Conservation (phyloP, 2,797 vertebrate genomes). For the Tympanoctomys barrerae region DNA sequence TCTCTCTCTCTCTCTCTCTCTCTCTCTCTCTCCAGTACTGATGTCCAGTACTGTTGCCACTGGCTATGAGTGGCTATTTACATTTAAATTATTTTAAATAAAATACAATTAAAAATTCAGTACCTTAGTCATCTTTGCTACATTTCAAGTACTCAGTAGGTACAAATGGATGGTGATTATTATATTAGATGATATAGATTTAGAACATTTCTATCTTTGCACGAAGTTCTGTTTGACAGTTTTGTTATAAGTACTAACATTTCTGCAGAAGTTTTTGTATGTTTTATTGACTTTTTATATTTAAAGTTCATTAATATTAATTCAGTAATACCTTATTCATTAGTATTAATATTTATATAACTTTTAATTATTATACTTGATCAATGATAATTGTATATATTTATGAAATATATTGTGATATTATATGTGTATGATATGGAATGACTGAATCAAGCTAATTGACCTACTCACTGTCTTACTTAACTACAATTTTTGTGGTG, state of each 20-base stretch:
- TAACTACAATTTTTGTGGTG: background rate
- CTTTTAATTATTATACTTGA: background rate
- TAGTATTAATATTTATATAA: background rate
- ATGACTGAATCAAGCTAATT: background rate
- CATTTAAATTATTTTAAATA: slow-evolving; percentile 48
- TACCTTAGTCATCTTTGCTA: background rate
- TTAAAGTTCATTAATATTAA: background rate
- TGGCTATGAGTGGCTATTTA: background rate
- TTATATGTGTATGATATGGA: background rate
- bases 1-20: too few species aligned
- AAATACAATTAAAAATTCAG: background rate
- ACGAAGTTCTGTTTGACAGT: slow-evolving; percentile 5
- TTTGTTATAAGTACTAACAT: background rate
- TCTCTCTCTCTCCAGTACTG: background rate
- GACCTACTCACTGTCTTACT: background rate
- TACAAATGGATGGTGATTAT: background rate
- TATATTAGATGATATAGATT: background rate
- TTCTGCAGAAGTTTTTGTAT: background rate
- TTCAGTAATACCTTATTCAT: background rate
- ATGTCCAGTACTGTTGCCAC: background rate
- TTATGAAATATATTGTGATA: background rate
- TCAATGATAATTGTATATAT: background rate
- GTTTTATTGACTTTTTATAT: background rate
- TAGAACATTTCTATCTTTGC: background rate
- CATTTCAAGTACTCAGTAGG: slow-evolving; percentile 3